phyloP scores from a whole-genome alignment of 1,140 invertebrate genomes.

The Pectinophora gossypiella region DNA sequence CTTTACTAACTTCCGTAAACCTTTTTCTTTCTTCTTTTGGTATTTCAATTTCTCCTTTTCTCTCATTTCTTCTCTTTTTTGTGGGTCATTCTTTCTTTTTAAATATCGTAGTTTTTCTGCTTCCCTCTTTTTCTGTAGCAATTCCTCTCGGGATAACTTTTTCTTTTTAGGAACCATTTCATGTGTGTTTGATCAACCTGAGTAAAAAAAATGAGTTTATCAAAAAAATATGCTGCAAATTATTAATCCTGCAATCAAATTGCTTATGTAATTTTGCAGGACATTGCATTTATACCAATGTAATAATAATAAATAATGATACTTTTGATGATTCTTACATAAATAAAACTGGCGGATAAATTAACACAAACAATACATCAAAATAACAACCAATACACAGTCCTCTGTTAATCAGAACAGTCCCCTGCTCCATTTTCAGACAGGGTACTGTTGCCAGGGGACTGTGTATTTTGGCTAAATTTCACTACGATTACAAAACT shows the following conservation, averaged over 20 bases:
- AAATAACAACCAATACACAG: conserved; percentile 14
- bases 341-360: conserved; percentile 15
- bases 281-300: neutral
- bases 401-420: conserved; percentile 15
- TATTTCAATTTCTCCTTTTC: conserved; percentile 28
- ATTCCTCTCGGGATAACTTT: conserved; percentile 16
- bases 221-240: conserved; percentile 11
- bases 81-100: conserved; percentile 29
- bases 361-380: conserved; percentile 19
- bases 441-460: neutral
- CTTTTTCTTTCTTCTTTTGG: conserved; percentile 26
- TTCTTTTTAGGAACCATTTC: conserved; percentile 18
- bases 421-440: conserved; percentile 10
- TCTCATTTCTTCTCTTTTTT: conserved; percentile 30
- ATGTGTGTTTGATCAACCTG: conserved; percentile 7
- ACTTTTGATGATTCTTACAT: conserved; percentile 17
- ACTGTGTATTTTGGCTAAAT: conserved; percentile 12
- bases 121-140: too few relatives aligned
- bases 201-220: conserved; percentile 14
- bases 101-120: conserved; percentile 23
- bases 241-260: neutral
- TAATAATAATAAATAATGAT: conserved; percentile 8
- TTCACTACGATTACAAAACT: conserved; percentile 13
- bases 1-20: conserved; percentile 23
- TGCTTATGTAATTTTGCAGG: neutral